A percentile compares a stretch with the other conserved stretches of the same genome.
Conservation (phyloP, 2,113 vertebrate species). For the Myodes glareolus region DNA sequence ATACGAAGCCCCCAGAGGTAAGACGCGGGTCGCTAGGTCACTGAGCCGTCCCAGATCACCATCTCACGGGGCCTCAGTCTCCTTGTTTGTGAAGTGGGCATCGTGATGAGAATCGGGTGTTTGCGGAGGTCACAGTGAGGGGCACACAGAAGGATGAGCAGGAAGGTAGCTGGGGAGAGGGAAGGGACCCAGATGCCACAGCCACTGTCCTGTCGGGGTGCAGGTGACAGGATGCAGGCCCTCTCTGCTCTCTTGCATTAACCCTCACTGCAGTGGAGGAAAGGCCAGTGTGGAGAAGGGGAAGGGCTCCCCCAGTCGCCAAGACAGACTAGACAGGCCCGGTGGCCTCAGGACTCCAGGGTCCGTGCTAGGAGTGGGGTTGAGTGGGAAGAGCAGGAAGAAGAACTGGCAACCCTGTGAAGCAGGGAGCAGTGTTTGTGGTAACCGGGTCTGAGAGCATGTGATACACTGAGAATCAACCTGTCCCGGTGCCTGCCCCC, state of each 20-base stretch:
- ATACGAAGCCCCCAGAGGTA: neutral
- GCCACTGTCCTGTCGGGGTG: accelerated
- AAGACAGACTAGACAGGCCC: neutral
- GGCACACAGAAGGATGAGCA: accelerated
- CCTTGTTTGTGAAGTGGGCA: neutral
- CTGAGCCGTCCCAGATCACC: neutral
- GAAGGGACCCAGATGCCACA: accelerated
- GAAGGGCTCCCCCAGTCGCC: neutral
- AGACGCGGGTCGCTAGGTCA: neutral
- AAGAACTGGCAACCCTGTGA: neutral
- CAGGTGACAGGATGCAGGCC: accelerated
- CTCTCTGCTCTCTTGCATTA: neutral
- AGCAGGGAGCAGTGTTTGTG: neutral
- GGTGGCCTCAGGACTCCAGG: neutral
- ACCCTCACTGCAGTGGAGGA: neutral
- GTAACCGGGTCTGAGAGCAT: neutral
- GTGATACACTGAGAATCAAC: neutral
- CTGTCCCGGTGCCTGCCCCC: neutral
- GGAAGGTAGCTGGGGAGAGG: neutral
- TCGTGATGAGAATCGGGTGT: neutral
- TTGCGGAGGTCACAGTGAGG: neutral
- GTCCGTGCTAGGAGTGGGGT: neutral
- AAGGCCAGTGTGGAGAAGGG: accelerated
- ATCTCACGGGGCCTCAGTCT: neutral
- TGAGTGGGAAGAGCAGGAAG: neutral